A percentile compares a stretch with the other conserved stretches of the same genome.
Evolutionary conservation across 2,797 vertebrate genomes (phyloP).

Genomic region (Scomberomorus guttatus): DNA sequence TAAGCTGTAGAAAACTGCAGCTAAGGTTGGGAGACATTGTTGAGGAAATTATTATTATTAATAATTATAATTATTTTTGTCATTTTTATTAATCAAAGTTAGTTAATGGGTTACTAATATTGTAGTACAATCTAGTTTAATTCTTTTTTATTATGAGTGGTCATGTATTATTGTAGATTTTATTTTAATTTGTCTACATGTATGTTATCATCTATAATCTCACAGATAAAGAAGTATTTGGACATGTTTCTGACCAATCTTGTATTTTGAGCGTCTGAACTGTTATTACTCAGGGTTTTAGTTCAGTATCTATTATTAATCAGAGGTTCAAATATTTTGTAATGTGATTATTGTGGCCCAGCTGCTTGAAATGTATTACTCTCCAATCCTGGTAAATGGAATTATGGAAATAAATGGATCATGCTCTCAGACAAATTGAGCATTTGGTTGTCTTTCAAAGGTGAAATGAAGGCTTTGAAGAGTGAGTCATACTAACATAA

Average conservation of each 20-base stretch:
- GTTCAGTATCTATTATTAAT: conserved; percentile 22
- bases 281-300: conserved; percentile 15
- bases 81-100: neutral
- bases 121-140: neutral
- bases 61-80: no score
- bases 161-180: no score
- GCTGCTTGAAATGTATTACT: conserved; percentile 10
- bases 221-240: neutral
- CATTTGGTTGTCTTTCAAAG: conserved; percentile 43
- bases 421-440: conserved; percentile 29
- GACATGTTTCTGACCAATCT: neutral
- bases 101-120: neutral
- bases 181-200: neutral
- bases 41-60: no score
- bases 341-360: conserved; percentile 27
- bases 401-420: neutral
- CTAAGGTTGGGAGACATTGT: neutral
- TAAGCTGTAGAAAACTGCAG: neutral
- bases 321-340: conserved; percentile 1
- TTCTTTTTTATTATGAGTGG: neutral
- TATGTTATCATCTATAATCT: neutral
- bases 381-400: conserved; percentile 21
- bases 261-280: neutral
- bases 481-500: conserved; percentile 51
- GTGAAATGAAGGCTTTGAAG: conserved; percentile 47